These are phyloP conservation scores for Aphidoletes aphidimyza DNA, from an alignment of 2,888 invertebrate species.

Conservation along the genomic window DNA sequence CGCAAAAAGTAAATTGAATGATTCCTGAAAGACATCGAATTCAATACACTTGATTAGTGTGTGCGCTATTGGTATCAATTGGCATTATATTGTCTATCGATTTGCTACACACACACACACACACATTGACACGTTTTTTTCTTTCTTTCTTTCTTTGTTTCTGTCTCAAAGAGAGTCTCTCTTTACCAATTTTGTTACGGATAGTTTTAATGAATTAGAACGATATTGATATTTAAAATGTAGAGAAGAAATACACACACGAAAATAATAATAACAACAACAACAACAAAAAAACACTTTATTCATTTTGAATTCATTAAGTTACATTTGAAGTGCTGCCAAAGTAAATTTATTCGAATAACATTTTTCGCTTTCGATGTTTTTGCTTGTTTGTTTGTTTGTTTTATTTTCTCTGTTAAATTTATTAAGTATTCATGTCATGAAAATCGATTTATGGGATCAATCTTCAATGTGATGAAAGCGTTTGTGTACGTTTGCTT, in stretches of 20 bases:
- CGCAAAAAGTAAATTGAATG: conserved; percentile 21
- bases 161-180: too few species aligned
- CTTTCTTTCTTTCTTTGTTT: too few species aligned
- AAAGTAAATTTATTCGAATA: neutral
- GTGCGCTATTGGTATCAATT: neutral
- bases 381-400: neutral
- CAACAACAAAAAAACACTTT: too few species aligned
- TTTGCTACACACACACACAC: neutral
- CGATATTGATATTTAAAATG: conserved; percentile 10
- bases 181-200: neutral
- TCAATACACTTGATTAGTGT: neutral
- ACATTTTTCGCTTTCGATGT: neutral
- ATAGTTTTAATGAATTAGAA: neutral
- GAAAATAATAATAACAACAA: too few species aligned
- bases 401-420: neutral
- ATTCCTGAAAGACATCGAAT: neutral
- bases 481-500: neutral
- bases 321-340: neutral
- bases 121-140: too few species aligned
- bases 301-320: conserved; percentile 31
- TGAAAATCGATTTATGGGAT: conserved; percentile 24
- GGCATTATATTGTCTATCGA: neutral
- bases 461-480: neutral
- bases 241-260: too few species aligned
- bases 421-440: conserved; percentile 13